Conservation (phyloP, 2,797 vertebrate genomes). For the Sorex maritimensis region DNA sequence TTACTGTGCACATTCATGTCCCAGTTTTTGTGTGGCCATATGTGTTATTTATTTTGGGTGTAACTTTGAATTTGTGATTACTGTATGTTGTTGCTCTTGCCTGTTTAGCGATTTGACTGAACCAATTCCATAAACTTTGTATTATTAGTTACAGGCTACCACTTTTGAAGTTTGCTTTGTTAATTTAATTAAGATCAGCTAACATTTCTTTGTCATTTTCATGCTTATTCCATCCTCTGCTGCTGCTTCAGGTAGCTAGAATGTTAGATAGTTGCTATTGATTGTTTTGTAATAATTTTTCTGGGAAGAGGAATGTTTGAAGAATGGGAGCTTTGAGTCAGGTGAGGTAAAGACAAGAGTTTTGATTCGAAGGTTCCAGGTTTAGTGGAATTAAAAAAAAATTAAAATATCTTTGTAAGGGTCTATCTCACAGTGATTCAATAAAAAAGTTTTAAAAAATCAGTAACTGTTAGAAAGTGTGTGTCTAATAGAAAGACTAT, state of each 20-base stretch:
- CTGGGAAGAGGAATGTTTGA: not conserved
- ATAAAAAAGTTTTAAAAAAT: not conserved
- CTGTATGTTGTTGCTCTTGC: not conserved
- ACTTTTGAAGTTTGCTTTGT: not conserved
- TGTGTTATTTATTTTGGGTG: slow-evolving; percentile 22
- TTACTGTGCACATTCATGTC: not conserved
- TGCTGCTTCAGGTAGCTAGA: not conserved
- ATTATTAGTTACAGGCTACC: not conserved
- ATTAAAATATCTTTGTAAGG: not conserved
- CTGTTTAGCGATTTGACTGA: slow-evolving; percentile 49
- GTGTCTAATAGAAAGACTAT: not conserved
- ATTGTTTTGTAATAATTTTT: slow-evolving; percentile 12
- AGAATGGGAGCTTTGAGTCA: not conserved
- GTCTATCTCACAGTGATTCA: no score
- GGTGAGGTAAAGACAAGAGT: not conserved
- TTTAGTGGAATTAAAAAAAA: not conserved
- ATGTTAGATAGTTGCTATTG: not conserved
- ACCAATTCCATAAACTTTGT: slow-evolving; percentile 3
- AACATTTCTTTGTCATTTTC: not conserved
- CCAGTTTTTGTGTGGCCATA: not conserved
- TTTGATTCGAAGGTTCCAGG: not conserved
- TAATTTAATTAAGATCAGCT: slow-evolving; percentile 2
- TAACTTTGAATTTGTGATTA: not conserved
- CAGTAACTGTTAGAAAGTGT: not conserved
- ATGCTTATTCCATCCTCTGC: not conserved